phyloP scores from a whole-genome alignment of 2,888 invertebrate species.

The Polietes domitor region DNA sequence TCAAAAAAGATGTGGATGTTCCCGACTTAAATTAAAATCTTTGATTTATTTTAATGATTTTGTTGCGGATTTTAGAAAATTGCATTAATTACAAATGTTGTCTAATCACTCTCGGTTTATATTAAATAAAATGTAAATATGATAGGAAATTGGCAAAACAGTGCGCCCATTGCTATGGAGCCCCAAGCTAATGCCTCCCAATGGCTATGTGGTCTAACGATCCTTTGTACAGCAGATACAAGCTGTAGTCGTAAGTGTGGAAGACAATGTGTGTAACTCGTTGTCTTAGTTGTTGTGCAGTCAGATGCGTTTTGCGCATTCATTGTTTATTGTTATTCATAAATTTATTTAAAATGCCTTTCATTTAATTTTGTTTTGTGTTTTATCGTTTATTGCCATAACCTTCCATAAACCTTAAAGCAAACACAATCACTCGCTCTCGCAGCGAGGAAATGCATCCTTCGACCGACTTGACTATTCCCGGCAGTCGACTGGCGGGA shows the following conservation, averaged over 20 bases:
- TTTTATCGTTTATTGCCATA: slow-evolving; percentile 56
- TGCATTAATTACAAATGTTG: too few relatives aligned
- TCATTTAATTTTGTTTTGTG: slow-evolving; percentile 49
- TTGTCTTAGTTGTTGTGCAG: slow-evolving; percentile 57
- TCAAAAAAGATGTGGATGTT: too few relatives aligned
- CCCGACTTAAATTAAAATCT: too few relatives aligned
- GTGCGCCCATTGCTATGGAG: too few relatives aligned
- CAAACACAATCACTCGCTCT: slow-evolving; percentile 33
- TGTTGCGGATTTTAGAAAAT: too few relatives aligned
- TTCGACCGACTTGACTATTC: not conserved
- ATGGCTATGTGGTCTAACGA: not conserved
- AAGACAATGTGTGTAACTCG: slow-evolving; percentile 3
- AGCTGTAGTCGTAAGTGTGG: not conserved
- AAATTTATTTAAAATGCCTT: slow-evolving; percentile 73
- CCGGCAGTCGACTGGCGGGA: not conserved
- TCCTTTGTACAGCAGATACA: slow-evolving; percentile 2
- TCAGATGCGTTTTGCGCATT: slow-evolving; percentile 61
- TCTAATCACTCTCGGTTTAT: too few relatives aligned
- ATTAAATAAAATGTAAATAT: too few relatives aligned
- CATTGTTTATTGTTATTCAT: slow-evolving; percentile 72
- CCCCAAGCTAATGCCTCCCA: not conserved
- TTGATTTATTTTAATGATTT: too few relatives aligned
- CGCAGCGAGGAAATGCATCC: not conserved
- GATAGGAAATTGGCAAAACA: too few relatives aligned
- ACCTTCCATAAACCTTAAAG: slow-evolving; percentile 43